Evolutionary conservation across 1,140 invertebrate genomes (phyloP), one percentile per base, ranked within the genome.

Genomic region (Heliconius himera): DNA sequence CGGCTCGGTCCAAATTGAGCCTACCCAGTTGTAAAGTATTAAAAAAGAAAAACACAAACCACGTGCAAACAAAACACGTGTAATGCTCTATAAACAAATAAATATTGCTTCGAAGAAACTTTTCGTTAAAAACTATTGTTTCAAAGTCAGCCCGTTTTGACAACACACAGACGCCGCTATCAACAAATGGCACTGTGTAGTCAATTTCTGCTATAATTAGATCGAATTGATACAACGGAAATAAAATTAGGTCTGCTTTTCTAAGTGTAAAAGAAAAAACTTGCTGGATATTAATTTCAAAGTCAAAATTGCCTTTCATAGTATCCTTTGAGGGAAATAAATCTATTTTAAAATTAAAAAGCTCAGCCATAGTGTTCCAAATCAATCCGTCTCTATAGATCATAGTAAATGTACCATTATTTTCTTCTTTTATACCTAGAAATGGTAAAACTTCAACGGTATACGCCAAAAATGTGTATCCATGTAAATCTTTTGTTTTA

Each of bases 281-380:
- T 71, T 91, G 89, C 70, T 89, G 81, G 16, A 93, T 89, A 79
- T 86, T 90, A 18, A 84, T 41, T 82, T 92, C 88, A 60, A 87
- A 92, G 80, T 89, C 82, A 79, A 93, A 94, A 3, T 84, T 75
- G 70, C 84, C 26, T 72, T 89, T 89, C 33, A 92, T 85, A 11
- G 80, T 78, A 3, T 79, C 75, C 76, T 82, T 79, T n/a, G 85
- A 83, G 3, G 88, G 84, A 8, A 85, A 83, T 1, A 93, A 56
- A 79, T 94, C 90, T 51, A 93, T 88, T 41, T 85, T 87, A 54
- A 93, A 94, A 74, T 94, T 94, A 85, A 94, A 89, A 8, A 88
- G 78, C 60, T 89, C 70, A 9, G 89, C 81, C 76, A 93, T 82
- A 3, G 87, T 88, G n/a, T 86, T 93, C 92, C 92, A 94, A 16